These are phyloP conservation scores for Euproctis similis DNA, from an alignment of 2,888 invertebrate genomes.

Conservation along the genomic window DNA sequence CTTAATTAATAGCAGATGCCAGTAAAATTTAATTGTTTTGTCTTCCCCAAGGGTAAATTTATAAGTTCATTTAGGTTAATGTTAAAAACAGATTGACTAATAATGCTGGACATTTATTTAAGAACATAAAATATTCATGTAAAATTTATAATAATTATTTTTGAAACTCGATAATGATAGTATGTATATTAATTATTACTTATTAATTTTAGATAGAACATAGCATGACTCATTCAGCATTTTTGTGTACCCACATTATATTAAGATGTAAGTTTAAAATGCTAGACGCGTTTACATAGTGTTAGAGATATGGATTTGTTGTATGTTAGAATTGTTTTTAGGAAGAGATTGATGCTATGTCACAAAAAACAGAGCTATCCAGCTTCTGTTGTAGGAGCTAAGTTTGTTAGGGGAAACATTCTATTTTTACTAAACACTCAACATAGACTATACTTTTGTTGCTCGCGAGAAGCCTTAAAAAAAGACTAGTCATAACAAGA, in stretches of 20 bases:
- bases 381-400: no score
- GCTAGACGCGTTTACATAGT: conserved; percentile 20
- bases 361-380: no score
- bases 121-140: conserved; percentile 17
- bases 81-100: conserved; percentile 20
- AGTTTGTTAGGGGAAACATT: no score
- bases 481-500: no score
- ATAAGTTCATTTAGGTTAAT: conserved; percentile 19
- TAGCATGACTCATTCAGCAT: conserved; percentile 22
- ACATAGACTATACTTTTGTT: no score
- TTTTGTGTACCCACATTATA: conserved; percentile 1
- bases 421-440: no score
- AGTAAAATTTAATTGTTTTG: no score
- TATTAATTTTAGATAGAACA: conserved; percentile 18
- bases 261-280: conserved; percentile 4
- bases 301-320: conserved; percentile 20
- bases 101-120: conserved; percentile 26
- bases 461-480: no score
- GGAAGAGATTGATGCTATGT: no score
- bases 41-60: conserved; percentile 9
- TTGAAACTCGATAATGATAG: conserved; percentile 22
- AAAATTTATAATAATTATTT: conserved; percentile 22
- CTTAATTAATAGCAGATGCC: no score
- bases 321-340: conserved; percentile 16
- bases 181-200: conserved; percentile 20